Base-by-base conservation (phyloP, 2,888 invertebrate species). In the Falcaria lacertinaria region DNA sequence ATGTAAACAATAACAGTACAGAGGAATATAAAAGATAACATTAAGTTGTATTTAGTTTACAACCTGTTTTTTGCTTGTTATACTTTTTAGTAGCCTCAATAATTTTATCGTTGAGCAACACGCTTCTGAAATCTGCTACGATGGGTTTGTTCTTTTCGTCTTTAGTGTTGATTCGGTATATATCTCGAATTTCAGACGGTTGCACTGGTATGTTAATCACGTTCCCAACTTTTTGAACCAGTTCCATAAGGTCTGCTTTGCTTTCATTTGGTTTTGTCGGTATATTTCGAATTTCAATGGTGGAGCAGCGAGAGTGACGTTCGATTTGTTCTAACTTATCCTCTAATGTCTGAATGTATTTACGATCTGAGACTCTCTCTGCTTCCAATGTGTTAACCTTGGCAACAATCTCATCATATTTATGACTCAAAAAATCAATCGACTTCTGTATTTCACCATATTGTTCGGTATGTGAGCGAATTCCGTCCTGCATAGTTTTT, bases 121-220 rank as follows among this genome's bases (percentile, higher is more conserved):
- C 45, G 2, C 42, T 33, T 2, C 13, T 45, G 7, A 45, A 33
- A 7, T 45, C 45, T 4, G 22, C 45, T 5, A 42, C 15, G 2
- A 45, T 45, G 5, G 45, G 34, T 8, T 33, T 34, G 19, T 19
- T 32, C 8, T 36, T 25, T 19, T 33, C 35, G 3, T 19, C 1
- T 42, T 42, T 42, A 4, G 22, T 19, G 8, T 41, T 41, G 5
- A 45, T 15, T 0, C 45, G 37, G 16, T 42, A 42, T 4, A 42
- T 15, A 17, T 45, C 45, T 1, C 45, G 42, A 7, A 45, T 11
- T 11, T 45, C 39, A 2, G 33, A n/a, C 0, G 34, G 4, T 11
- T 39, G 16, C 1, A 45, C 15, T 4, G 33, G 25, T 15, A 35
- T n/a, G 14, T 33, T 39, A 2, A 42, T 15, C 4, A 14, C 16